Base-by-base conservation (phyloP, 2,888 invertebrate species). In the Drosophila anomelani region DNA sequence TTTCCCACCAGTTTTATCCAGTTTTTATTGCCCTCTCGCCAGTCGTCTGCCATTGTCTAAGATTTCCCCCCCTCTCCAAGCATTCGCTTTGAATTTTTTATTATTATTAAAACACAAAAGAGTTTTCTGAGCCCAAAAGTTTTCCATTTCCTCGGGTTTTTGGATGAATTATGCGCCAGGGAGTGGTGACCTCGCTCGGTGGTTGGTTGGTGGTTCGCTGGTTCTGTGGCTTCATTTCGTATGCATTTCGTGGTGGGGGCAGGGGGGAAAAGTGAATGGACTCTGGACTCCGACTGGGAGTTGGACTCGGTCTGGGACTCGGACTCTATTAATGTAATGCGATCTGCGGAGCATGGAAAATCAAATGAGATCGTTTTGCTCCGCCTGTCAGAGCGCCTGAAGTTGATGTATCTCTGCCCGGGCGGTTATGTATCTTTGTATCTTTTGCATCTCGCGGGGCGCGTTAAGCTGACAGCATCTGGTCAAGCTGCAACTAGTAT, bases 161-260 rank as follows among this genome's bases (percentile, higher is more conserved):
- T 60, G 60, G 54, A 77, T 83, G 79, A 85, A 77, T 83, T 83
- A 83, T 85, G 75, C 58, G 57, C 34, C 44, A 12, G 74, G 78
- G 77, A 73, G 82, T 75, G 83, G 75, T 83, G 83, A 85, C 85
- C 83, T 70, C 85, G 71, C 39, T 47, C 47, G 74, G 81, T 83
- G 84, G 77, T 77, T 75, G 75, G 77, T 79, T 75, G 76, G 53
- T 70, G 41, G 72, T 38, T 54, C 29, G 29, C 17, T 44, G 78
- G 46, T 63, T 60, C 70, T 41, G 67, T 20, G 68, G 68, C 66
- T 68, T 44, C 69, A 59, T 72, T 70, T 77, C 56, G 55, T 69
- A 72, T 74, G 79, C 78, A 73, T 64, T 81, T 67, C 41, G 12
- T 1, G 34, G 23, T 36, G 53, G 75, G 7, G 55, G 41, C n/a